Conservation (phyloP, 2,113 vertebrate genomes). For the Cepphus grylle region DNA sequence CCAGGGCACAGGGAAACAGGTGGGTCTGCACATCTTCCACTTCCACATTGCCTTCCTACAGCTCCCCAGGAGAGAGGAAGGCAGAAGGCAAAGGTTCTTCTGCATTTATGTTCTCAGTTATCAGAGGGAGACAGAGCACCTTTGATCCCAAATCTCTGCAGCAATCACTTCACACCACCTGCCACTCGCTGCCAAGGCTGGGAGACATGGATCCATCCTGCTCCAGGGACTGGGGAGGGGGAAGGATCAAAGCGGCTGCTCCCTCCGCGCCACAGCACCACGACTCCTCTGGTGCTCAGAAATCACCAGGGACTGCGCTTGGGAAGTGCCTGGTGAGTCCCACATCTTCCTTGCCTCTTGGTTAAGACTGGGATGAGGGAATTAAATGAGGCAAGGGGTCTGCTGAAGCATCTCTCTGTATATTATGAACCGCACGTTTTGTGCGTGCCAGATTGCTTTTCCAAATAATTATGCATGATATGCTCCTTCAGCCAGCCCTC, state of each 20-base stretch:
- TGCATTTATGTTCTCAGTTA: not conserved
- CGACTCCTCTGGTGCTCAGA: accelerated
- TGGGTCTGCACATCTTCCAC: not conserved
- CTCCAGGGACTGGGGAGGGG: not conserved
- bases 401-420: not conserved
- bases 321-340: not conserved
- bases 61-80: not conserved
- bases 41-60: not conserved
- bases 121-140: not conserved
- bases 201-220: not conserved
- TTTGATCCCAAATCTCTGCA: not conserved
- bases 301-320: not conserved
- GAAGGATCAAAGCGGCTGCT: not conserved
- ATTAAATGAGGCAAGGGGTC: not conserved
- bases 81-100: not conserved
- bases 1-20: accelerated
- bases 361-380: not conserved
- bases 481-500: not conserved
- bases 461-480: not conserved
- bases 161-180: not conserved
- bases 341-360: not conserved
- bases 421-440: not conserved
- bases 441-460: not conserved
- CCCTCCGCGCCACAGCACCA: not conserved
- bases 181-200: not conserved